These are phyloP conservation scores for Lagopus muta DNA, from an alignment of 2,113 vertebrate species.

Conservation along the genomic window DNA sequence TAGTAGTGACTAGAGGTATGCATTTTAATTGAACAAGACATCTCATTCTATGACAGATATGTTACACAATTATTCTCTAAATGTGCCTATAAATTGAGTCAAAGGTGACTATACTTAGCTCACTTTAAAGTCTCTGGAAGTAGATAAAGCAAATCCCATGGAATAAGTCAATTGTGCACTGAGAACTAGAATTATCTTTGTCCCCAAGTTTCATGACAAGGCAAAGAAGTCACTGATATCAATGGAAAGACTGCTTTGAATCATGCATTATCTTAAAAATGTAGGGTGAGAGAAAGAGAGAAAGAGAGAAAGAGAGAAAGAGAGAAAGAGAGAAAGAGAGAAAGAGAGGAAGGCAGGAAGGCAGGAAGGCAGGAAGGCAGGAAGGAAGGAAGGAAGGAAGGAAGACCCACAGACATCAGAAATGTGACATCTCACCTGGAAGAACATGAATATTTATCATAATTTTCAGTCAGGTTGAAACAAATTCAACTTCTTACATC, in stretches of 20 bases:
- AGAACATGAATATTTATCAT: not conserved
- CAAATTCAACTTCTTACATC: not conserved
- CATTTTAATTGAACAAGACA: not conserved
- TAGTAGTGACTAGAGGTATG: not conserved
- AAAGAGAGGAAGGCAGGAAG: too few relatives aligned
- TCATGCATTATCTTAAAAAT: not conserved
- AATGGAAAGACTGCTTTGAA: not conserved
- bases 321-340: too few relatives aligned
- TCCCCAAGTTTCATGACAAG: not conserved
- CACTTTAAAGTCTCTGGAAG: not conserved
- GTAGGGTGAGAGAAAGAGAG: not conserved
- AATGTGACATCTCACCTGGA: not conserved
- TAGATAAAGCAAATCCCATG: not conserved
- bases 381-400: not conserved
- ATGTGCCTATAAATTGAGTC: not conserved
- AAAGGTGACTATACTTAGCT: not conserved
- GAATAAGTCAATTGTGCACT: not conserved
- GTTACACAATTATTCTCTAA: not conserved
- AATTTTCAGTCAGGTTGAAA: not conserved
- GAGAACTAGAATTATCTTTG: not conserved
- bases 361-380: too few relatives aligned
- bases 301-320: not conserved
- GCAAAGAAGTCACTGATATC: not conserved
- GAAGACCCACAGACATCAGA: not conserved
- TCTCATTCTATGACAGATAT: not conserved